Base-by-base conservation (phyloP, 2,113 vertebrate genomes). In the Spizaetus ornatus region DNA sequence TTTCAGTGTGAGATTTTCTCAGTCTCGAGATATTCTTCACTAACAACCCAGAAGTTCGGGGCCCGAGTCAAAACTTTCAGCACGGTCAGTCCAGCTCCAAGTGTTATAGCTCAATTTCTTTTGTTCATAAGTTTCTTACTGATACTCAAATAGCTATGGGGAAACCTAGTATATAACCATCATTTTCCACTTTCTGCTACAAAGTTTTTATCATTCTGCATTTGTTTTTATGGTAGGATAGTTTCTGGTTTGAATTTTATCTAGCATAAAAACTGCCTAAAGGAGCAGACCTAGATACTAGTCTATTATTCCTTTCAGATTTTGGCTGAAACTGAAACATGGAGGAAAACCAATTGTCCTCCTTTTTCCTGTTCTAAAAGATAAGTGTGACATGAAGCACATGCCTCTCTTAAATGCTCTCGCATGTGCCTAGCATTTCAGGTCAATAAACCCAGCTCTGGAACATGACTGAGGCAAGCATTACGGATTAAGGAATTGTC, bases 301-400 rank as follows among this genome's bases (percentile, higher is more conserved):
- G 25, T 74, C 70, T 78, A 34, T 95, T 95, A 95, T 95, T 90
- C 82, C 78, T 95, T 82, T 95, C 89, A 94, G 93, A 67, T 89
- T 92, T 97, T 95, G 94, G 91, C 93, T 87, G 86, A 58, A 91
- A 59, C 78, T 21, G 82, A 76, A 97, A 48, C 55, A 73, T 95
- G 95, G 94, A 95, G 93, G 67, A 77, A 96, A 97, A 79, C 52
- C 94, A 95, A 91, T 95, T 95, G 96, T 96, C 93, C 90, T 96
- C 90, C 93, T 96, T 94, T 81, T 95, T 95, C 95, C 84, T 96
- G 87, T 58, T 93, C 84, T 96, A 55, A 95, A 90, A 96, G 94
- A 97, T 96, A 97, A 96, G 84, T 96, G 90, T 96, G 95, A 96
- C 93, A 95, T 71, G 91, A 97, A 96, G 93, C 94, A 97, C 93